Percentiles rank a stretch among this genome's conserved stretches.
Conservation (phyloP, 2,888 invertebrate species). For the Hypercompe scribonia region DNA sequence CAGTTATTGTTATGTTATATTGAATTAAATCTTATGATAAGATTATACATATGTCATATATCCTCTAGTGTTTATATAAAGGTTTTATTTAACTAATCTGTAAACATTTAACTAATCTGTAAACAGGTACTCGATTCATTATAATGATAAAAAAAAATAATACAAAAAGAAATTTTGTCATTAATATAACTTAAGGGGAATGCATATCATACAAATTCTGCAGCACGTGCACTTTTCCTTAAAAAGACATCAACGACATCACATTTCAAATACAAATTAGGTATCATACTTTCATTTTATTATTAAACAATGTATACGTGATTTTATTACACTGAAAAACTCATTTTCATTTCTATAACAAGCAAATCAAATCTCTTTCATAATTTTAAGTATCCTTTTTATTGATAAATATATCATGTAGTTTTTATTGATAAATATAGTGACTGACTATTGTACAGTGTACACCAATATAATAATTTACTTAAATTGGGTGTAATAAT, state of each 20-base stretch:
- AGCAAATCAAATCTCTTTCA: not conserved
- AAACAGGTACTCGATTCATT: not conserved
- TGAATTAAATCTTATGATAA: not conserved
- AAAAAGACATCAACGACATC: slow-evolving; percentile 65
- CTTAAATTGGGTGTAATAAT: not conserved
- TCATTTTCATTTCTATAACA: not conserved
- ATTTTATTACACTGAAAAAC: not conserved
- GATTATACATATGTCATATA: not conserved
- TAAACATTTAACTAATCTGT: not conserved
- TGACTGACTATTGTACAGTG: too few relatives aligned
- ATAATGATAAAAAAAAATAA: slow-evolving; percentile 22
- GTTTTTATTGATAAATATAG: too few relatives aligned
- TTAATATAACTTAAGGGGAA: slow-evolving; percentile 21
- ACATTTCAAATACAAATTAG: too few relatives aligned
- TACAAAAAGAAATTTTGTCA: slow-evolving; percentile 15
- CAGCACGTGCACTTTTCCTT: slow-evolving; percentile 41
- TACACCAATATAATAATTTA: too few relatives aligned
- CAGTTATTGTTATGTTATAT: slow-evolving; percentile 56
- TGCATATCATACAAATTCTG: slow-evolving; percentile 15
- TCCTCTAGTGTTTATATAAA: not conserved
- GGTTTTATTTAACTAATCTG: not conserved
- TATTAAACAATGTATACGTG: not conserved
- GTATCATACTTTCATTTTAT: too few relatives aligned
- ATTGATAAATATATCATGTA: too few relatives aligned
- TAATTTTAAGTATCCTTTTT: not conserved